Evolutionary conservation across 2,888 invertebrate species (phyloP).

Genomic region (Girardia tigrina): DNA sequence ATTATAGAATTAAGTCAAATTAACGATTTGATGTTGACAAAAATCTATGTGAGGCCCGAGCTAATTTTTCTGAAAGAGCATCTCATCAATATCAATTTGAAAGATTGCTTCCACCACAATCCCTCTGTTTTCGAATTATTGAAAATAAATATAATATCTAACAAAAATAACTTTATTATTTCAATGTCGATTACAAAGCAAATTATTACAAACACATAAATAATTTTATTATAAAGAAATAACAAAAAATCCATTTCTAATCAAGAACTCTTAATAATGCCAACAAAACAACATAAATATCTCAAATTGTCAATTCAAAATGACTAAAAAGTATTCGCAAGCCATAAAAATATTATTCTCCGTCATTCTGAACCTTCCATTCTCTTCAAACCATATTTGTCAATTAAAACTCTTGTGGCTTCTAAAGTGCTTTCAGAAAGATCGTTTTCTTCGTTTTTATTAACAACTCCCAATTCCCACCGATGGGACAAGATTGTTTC

Average conservation of each 20-base stretch:
- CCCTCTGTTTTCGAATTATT: no score
- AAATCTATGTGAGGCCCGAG: no score
- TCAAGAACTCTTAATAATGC: not conserved
- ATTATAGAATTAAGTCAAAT: no score
- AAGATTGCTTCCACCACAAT: not conserved
- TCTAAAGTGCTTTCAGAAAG: not conserved
- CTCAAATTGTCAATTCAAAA: no score
- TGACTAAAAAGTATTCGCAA: not conserved
- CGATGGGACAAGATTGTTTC: slow-evolving; percentile 25
- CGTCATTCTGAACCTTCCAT: not conserved
- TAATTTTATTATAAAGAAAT: no score
- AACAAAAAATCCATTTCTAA: not conserved
- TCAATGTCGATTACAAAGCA: no score
- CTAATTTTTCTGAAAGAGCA: no score
- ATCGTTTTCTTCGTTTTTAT: not conserved
- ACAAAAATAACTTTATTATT: no score
- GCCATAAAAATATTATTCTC: not conserved
- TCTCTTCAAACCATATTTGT: not conserved
- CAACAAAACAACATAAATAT: not conserved
- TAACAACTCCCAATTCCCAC: not conserved
- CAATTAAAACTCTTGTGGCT: not conserved
- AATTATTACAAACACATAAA: no score
- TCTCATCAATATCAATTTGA: not conserved
- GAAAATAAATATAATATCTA: no score
- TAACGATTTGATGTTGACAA: no score